phyloP scores from a whole-genome alignment of 2,113 vertebrate genomes.

The Forbesichthys papilliferus region DNA sequence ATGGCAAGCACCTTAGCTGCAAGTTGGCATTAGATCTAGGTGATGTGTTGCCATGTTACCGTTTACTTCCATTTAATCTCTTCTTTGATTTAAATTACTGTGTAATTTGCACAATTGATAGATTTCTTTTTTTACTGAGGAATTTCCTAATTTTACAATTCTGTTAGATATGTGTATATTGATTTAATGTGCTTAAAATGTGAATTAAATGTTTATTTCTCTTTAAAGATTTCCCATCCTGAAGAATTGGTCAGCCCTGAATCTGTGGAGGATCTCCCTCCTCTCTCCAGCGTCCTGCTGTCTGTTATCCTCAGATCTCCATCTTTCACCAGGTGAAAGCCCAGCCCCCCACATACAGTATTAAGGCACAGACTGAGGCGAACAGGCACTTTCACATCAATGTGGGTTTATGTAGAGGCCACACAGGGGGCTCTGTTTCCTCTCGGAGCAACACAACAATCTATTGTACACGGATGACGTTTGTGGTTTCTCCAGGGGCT shows the following conservation, averaged over 20 bases:
- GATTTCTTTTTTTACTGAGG: not conserved
- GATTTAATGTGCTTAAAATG: not conserved
- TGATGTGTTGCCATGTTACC: not conserved
- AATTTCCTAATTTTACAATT: no score
- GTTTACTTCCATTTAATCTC: not conserved
- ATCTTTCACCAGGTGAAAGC: conserved; percentile 79
- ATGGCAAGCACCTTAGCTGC: no score
- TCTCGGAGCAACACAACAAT: not conserved
- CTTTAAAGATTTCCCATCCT: conserved; percentile 63
- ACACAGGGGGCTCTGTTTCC: not conserved
- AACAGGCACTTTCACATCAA: not conserved
- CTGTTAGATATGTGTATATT: no score
- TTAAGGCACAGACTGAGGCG: not conserved
- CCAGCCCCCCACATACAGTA: not conserved
- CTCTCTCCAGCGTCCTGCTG: conserved; percentile 83
- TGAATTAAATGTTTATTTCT: not conserved
- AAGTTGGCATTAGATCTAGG: not conserved
- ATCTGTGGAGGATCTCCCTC: conserved; percentile 81
- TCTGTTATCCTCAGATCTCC: conserved; percentile 78
- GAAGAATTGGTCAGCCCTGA: conserved; percentile 76
- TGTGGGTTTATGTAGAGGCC: no score
- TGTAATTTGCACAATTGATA: not conserved
- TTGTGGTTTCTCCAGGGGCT: conserved; percentile 72
- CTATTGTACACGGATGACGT: not conserved
- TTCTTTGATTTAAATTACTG: not conserved